Base-by-base conservation (phyloP, 1,140 invertebrate genomes). In the Sitobion miscanthi region DNA sequence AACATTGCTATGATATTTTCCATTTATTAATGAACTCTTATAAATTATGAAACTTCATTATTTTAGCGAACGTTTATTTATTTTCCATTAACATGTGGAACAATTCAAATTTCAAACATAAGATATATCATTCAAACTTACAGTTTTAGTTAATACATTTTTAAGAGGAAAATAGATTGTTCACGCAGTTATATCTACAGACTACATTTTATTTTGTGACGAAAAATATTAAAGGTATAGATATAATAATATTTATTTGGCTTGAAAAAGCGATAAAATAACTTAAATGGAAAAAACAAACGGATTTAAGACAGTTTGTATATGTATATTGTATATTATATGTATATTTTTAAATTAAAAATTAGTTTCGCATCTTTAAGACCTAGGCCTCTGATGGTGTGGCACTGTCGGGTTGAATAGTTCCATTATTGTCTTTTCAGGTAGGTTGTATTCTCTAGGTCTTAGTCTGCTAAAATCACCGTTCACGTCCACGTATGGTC, bases 361-460 rank as follows among this genome's bases (percentile, higher is more conserved):
- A 25, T 90, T 23, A 83, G 45, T 86, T 42, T 69, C 35, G 91
- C 25, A 45, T 42, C 30, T 54, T 86, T 85, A 93, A 86, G 91
- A 85, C 47, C 91, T 93, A 23, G 82, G 77, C 91, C 91, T 83
- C 49, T 93, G 91, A 42, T 86, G 91, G 49, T 85, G 91, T 57
- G 47, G 91, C 17, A 25, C 49, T 45, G 47, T 52, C 42, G 91
- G 91, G 49, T 93, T 93, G 77, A 93, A 93, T n/a, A 93, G 91
- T 93, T 93, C 91, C 77, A 93, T 54, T 83, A 93, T 54, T 85
- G 91, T 42, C 77, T 93, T 93, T 38, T 85, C 91, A n/a, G 91
- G 91, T 45, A 86, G 42, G 30, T 52, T 93, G 38, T 93, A 93
- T n/a, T 93, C 91, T 54, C 91, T 47, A 1, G 91, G 52, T 85